A percentile compares a stretch with the other conserved stretches of the same genome.
These are phyloP conservation scores for Petrosia ficiformis DNA, from an alignment of 37 sponge, comb jelly and placozoan species.

Conservation along the genomic window DNA sequence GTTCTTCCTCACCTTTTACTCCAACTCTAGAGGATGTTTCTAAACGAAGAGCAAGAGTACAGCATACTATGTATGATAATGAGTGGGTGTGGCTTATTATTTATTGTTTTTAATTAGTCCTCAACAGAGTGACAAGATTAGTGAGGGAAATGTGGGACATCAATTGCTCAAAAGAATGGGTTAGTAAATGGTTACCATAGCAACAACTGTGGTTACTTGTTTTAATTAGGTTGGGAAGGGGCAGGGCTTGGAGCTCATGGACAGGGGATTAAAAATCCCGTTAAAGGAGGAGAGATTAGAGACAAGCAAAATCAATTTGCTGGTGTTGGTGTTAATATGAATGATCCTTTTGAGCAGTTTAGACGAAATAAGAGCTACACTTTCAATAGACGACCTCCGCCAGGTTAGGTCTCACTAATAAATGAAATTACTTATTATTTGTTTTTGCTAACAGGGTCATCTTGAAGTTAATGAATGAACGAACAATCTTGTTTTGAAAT, in stretches of 20 bases:
- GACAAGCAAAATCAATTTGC: conserved; percentile 80
- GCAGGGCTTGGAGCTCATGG: conserved; percentile 71
- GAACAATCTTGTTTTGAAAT: no score
- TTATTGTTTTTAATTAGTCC: background rate
- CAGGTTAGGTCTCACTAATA: background rate
- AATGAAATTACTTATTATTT: background rate
- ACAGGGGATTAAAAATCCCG: conserved; percentile 89
- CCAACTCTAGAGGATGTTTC: background rate
- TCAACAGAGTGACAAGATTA: conserved; percentile 14
- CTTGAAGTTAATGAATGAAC: no score
- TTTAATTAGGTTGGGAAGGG: conserved; percentile 79
- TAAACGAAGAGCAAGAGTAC: background rate
- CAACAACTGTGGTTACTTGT: background rate
- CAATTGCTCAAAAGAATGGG: conserved; percentile 88
- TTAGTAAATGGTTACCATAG: conserved; percentile 13
- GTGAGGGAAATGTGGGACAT: conserved; percentile 77
- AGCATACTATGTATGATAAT: background rate
- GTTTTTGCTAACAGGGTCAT: no score
- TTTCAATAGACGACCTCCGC: conserved; percentile 63
- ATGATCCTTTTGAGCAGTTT: conserved; percentile 87
- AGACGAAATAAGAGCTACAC: conserved; percentile 87
- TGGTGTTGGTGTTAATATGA: conserved; percentile 72
- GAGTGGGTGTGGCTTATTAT: no score
- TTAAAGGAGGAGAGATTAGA: conserved; percentile 79
- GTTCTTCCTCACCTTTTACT: conserved; percentile 5